These are phyloP conservation scores for Lycocerus yunnanus DNA, from an alignment of 2,888 invertebrate genomes.

Conservation along the genomic window DNA sequence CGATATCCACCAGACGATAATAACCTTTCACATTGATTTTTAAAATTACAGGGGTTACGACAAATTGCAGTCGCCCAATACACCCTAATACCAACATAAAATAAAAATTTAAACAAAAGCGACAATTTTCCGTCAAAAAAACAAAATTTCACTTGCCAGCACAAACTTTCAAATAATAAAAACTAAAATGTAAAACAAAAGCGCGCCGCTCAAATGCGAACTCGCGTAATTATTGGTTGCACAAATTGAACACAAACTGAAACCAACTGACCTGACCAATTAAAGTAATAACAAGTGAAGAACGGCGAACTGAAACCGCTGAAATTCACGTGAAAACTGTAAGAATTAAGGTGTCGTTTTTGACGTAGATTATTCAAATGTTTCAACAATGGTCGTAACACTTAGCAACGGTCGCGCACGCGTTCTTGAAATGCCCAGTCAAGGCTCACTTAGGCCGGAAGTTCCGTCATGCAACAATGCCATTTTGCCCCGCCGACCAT, in stretches of 20 bases:
- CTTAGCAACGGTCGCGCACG: conserved; percentile 53
- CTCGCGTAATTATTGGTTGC: neutral
- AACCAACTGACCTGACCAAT: neutral
- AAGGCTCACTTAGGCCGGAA: conserved; percentile 53
- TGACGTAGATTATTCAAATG: conserved; percentile 55
- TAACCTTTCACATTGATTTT: conserved; percentile 53
- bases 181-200: neutral
- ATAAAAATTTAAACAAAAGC: neutral
- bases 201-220: conserved; percentile 7
- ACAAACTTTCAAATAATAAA: neutral
- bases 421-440: conserved; percentile 45
- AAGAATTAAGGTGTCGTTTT: conserved; percentile 50
- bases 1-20: conserved; percentile 47
- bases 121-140: neutral
- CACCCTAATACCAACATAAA: conserved; percentile 2
- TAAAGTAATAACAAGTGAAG: conserved; percentile 3
- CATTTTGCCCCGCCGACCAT: conserved; percentile 52
- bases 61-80: neutral
- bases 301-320: conserved; percentile 51
- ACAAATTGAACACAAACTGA: neutral
- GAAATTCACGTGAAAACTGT: conserved; percentile 56
- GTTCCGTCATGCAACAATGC: conserved; percentile 54
- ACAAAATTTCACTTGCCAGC: neutral
- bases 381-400: conserved; percentile 53
- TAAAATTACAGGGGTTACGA: conserved; percentile 21